Conservation (phyloP, 2,888 invertebrate species). For the Cylloceria caligata region DNA sequence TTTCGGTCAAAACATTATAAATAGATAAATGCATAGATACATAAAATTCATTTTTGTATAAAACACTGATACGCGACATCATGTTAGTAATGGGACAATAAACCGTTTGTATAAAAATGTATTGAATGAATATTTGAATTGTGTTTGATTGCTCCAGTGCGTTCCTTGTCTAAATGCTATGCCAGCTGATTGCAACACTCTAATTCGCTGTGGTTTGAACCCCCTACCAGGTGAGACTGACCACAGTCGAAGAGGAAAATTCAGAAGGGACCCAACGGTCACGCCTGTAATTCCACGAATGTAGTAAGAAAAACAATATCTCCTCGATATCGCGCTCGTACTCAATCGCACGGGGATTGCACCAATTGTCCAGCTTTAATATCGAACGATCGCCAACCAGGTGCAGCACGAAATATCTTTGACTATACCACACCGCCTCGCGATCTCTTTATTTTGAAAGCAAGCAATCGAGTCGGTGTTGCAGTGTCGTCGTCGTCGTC, state of each 20-base stretch:
- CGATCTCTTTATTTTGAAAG: constrained; percentile 62
- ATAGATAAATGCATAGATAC: not conserved
- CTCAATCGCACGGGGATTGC: constrained; percentile 56
- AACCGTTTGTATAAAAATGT: constrained; percentile 1
- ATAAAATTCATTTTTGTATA: not conserved
- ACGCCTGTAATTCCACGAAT: constrained; percentile 60
- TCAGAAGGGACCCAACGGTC: constrained; percentile 54
- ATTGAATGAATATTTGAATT: constrained; percentile 1
- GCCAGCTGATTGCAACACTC: constrained; percentile 16
- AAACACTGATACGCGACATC: not conserved
- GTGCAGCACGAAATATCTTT: constrained; percentile 56
- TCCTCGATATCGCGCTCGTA: constrained; percentile 36
- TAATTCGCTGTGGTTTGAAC: constrained; percentile 41
- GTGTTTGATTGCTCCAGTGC: constrained; percentile 39
- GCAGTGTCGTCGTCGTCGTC: not conserved
- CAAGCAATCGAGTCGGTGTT: constrained; percentile 18
- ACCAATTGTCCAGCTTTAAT: constrained; percentile 58
- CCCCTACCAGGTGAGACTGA: constrained; percentile 41
- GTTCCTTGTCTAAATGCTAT: constrained; percentile 36
- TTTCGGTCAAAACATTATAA: not conserved
- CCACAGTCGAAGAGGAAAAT: constrained; percentile 48
- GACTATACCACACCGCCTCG: constrained; percentile 22
- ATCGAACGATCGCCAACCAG: constrained; percentile 43
- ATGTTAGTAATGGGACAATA: too few species aligned
- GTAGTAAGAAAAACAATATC: constrained; percentile 56